Evolutionary conservation across 2,113 vertebrate species (phyloP).

Genomic region (Manacus vitellinus): DNA sequence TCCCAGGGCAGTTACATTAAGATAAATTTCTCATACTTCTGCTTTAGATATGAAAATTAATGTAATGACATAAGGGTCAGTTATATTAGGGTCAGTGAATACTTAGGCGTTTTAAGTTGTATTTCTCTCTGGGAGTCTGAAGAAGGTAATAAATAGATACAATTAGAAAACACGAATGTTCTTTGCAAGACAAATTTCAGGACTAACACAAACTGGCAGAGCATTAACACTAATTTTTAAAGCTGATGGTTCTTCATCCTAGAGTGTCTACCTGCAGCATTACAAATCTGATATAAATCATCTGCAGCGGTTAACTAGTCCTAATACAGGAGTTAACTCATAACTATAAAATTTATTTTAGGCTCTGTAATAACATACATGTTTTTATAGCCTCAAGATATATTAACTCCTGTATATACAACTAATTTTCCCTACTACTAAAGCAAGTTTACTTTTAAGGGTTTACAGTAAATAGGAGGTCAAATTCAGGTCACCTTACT

Average conservation of each 20-base stretch:
- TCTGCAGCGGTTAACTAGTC: background rate
- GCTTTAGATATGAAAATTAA: background rate
- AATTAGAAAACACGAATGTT: conserved; percentile 1
- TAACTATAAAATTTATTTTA: background rate
- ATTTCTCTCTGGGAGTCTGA: background rate
- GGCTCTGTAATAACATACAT: background rate
- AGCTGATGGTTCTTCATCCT: background rate
- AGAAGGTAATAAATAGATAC: background rate
- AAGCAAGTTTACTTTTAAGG: background rate
- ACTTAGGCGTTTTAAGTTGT: background rate
- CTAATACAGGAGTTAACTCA: background rate
- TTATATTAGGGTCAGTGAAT: background rate
- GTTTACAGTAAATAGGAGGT: background rate
- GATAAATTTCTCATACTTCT: background rate
- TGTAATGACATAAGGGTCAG: background rate
- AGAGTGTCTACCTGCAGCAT: background rate
- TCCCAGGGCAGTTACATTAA: background rate
- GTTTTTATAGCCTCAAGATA: background rate
- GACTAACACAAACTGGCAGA: background rate
- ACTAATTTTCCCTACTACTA: background rate
- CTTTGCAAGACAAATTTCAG: conserved; percentile 10
- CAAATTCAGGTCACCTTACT: background rate
- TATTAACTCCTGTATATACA: background rate
- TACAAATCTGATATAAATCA: background rate
- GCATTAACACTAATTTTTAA: background rate